Evolutionary conservation across 2,797 vertebrate genomes (phyloP).

Genomic region (Hapalemur alaotrensis): DNA sequence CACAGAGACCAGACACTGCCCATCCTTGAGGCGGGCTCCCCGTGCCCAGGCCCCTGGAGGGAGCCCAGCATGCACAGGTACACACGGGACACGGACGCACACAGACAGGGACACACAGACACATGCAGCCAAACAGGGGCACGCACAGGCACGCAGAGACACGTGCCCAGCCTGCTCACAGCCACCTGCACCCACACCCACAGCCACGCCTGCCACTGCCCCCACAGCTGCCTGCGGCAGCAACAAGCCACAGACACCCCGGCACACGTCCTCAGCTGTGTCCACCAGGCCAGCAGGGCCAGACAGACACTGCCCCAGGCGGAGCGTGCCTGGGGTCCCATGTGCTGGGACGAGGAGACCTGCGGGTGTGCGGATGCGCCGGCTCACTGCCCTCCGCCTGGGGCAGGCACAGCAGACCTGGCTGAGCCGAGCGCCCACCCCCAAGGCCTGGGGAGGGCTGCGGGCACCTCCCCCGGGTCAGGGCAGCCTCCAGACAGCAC

Average conservation of each 20-base stretch:
- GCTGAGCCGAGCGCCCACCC: background rate
- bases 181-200: background rate
- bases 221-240: background rate
- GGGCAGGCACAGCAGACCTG: background rate
- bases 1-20: fast-evolving
- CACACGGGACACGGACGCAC: background rate
- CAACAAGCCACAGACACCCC: background rate
- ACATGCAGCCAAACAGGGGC: background rate
- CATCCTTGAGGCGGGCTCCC: background rate
- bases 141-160: background rate
- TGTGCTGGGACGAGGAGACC: background rate
- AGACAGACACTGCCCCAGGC: background rate
- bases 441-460: fast-evolving
- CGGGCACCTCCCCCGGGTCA: fast-evolving
- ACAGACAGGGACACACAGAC: too few relatives aligned
- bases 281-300: background rate
- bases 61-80: background rate
- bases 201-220: background rate
- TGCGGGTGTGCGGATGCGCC: background rate
- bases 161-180: background rate
- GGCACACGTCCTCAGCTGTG: background rate
- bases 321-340: background rate
- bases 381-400: fast-evolving
- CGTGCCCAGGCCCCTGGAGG: background rate
- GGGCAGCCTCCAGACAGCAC: background rate